Base-by-base conservation (phyloP, 2,113 vertebrate genomes). In the Cyprinodon variegatus region DNA sequence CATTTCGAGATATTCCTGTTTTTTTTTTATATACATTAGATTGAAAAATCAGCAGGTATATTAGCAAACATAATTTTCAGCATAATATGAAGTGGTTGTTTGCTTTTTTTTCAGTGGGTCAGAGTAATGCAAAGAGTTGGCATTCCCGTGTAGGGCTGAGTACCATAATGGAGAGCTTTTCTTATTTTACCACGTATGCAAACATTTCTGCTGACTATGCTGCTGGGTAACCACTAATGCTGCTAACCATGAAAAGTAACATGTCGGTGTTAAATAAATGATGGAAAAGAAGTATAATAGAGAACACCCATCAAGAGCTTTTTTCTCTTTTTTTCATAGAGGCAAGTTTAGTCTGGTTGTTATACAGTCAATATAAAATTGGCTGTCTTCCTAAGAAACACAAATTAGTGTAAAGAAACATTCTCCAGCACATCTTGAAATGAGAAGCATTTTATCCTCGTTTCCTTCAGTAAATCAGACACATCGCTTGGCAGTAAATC, bases 341-440 rank as follows among this genome's bases (percentile, higher is more conserved):
- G 50, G 50, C 6, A n/a, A 15, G n/a, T 57, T 57, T 57, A 53
- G 50, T 57, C n/a, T n/a, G 50, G 17, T 57, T 57, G 4, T 57
- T 3, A n/a, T n/a, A n/a, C 50, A 57, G 8, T n/a, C 50, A n/a
- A 57, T 20, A 10, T 9, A 20, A 57, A 53, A 57, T 7, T 57
- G 20, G 6, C 50, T 68, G 48, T 43, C 14, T 65, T 40, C 14
- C 36, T 14, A 29, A 53, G 40, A 15, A 61, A 45, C 12, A 40
- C 37, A 20, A 70, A 29, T n/a, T 86, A 41, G 59, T 61, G 22
- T 57, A 11, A 72, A 50, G 11, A n/a, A 57, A 64, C 38, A 77
- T 61, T 11, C 68, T 20, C 38, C 67, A 41, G 60, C 39, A n/a
- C 4, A 36, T 41, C 63, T 61, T 50, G 22, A 75, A 68, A 77